phyloP scores from a whole-genome alignment of 2,888 invertebrate genomes.

The Erannis defoliaria region DNA sequence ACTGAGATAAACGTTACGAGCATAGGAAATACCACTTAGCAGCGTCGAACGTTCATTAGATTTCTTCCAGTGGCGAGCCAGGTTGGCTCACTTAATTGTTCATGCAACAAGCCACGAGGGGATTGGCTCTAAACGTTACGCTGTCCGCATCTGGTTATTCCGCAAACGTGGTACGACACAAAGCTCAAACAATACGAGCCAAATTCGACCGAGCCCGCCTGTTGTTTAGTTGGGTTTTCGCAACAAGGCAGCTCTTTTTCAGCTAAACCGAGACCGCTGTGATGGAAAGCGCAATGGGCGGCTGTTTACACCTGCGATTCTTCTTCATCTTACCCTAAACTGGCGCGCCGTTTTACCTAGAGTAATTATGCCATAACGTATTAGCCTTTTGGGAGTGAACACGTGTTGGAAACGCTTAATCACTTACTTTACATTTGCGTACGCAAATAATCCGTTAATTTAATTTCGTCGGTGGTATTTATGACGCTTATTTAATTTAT shows the following conservation, averaged over 20 bases:
- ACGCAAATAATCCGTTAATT: slow-evolving; percentile 84
- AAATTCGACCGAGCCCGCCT: slow-evolving; percentile 69
- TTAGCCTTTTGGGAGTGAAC: slow-evolving; percentile 84
- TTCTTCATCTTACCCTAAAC: slow-evolving; percentile 84
- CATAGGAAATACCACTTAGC: slow-evolving; percentile 56
- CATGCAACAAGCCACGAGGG: slow-evolving; percentile 83
- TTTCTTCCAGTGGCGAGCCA: slow-evolving; percentile 75
- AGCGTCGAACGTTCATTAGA: slow-evolving; percentile 77
- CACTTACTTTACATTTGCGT: slow-evolving; percentile 84
- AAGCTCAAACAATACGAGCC: slow-evolving; percentile 58
- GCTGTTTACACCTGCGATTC: slow-evolving; percentile 84
- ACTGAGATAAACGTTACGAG: slow-evolving; percentile 26
- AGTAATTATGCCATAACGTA: slow-evolving; percentile 84
- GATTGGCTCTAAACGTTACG: slow-evolving; percentile 82
- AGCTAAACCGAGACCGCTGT: slow-evolving; percentile 56
- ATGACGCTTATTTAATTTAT: slow-evolving; percentile 83
- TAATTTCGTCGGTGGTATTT: slow-evolving; percentile 80
- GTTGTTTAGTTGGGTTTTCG: slow-evolving; percentile 65
- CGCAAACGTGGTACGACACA: slow-evolving; percentile 70
- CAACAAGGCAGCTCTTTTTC: slow-evolving; percentile 35
- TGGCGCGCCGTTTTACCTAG: slow-evolving; percentile 80
- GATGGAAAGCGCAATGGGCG: slow-evolving; percentile 81
- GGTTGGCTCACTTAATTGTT: slow-evolving; percentile 83
- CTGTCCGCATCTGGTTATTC: slow-evolving; percentile 76
- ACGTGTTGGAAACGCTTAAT: slow-evolving; percentile 83